Evolutionary conservation across 2,888 invertebrate genomes (phyloP), one percentile per base, ranked within the genome.

Genomic region (Caenorhabditis doughertyi): DNA sequence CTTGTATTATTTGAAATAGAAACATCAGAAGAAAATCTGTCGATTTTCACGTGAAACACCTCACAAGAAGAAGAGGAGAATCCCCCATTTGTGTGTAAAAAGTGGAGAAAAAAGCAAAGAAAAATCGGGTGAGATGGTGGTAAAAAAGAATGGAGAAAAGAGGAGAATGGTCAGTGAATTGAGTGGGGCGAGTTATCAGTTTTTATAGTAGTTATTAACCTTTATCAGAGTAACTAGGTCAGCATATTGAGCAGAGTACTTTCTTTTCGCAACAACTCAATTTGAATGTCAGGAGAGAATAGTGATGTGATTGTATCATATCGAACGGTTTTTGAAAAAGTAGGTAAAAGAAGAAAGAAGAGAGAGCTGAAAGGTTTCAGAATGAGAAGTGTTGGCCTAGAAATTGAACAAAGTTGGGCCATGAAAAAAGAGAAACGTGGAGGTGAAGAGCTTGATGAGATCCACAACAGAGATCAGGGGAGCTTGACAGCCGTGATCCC

Each of bases 151-250:
- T n/a, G n/a, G n/a, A n/a, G 51, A 51, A 23, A 16, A 25, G 51
- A 51, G 4, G 23, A n/a, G 49, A 49, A 39, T 72, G 71, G 71
- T 72, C 71, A 72, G 58, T 9, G 25, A 27, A 35, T n/a, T 29
- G 62, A 72, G 72, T 72, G 72, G 72, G 72, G n/a, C 42, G 53
- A 71, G 68, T 70, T 68, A 68, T 68, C 60, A 71, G 71, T 60
- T 35, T 18, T 64, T 64, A 64, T 25, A 16, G 18, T 42, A 42
- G 11, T 16, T 44, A 44, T 60, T 44, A 42, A 58, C 39, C 42
- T 27, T 60, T 60, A 44, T 60, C 25, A 44, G 13, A 9, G 42
- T 4, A 35, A 32, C 32, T 23, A 42, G 62, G 60, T 60, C 47
- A 49, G 55, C 11, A 35, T 23, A 16, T 42, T 13, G 55, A 44